phyloP scores from a whole-genome alignment of 2,797 vertebrate species.

The Coregonus sp. region DNA sequence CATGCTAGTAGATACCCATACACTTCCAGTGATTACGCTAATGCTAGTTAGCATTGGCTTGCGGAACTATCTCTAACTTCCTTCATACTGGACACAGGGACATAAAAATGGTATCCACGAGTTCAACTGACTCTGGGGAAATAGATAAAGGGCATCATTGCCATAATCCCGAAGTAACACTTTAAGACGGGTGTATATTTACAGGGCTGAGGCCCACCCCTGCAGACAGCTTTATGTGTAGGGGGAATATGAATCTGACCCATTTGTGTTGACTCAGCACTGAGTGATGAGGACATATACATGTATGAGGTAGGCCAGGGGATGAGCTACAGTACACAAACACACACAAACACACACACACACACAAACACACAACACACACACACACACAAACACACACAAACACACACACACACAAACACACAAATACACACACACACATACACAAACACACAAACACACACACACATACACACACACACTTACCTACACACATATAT shows the following conservation, averaged over 20 bases:
- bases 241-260: slow-evolving; percentile 23
- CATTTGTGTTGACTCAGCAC: slow-evolving; percentile 23
- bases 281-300: slow-evolving; percentile 31
- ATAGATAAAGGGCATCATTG: no score
- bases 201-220: background rate
- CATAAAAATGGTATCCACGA: no score
- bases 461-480: background rate
- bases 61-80: no score
- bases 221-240: slow-evolving; percentile 7
- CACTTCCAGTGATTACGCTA: no score
- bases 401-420: background rate
- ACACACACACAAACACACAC: background rate
- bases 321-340: background rate
- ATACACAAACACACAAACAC: background rate
- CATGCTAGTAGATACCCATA: no score
- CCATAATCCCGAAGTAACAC: no score
- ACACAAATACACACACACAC: background rate
- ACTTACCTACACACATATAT: background rate
- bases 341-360: background rate
- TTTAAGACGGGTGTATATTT: background rate
- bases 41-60: no score
- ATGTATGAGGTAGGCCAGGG: slow-evolving; percentile 13
- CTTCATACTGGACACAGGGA: no score
- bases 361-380: background rate
- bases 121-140: no score